Evolutionary conservation across 2,888 invertebrate species (phyloP).

Genomic region (Tolmerus cingulatus): DNA sequence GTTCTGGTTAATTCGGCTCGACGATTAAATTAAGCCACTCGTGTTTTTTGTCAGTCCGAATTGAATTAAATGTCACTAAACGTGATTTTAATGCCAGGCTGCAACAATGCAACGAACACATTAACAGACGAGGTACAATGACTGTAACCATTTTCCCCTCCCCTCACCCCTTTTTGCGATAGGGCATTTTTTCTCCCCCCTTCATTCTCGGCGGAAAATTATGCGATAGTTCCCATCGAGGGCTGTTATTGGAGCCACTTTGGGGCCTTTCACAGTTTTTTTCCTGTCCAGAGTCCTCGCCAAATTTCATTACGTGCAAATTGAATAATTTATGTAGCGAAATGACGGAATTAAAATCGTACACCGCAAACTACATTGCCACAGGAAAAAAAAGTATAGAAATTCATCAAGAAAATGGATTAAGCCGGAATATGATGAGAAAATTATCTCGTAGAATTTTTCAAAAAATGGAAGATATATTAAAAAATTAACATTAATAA

Average conservation of each 20-base stretch:
- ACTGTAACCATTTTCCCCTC: not conserved
- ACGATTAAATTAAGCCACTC: conserved; percentile 20
- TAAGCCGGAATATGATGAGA: not conserved
- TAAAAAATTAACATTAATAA: too few species aligned
- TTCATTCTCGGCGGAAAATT: not conserved
- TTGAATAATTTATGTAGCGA: conserved; percentile 45
- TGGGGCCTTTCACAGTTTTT: not conserved
- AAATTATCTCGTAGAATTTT: not conserved
- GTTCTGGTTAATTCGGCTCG: not conserved
- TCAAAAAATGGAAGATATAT: not conserved
- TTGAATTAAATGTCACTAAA: conserved; percentile 31
- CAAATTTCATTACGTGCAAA: conserved; percentile 46
- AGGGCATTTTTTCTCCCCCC: not conserved
- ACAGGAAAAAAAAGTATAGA: not conserved
- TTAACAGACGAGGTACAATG: not conserved
- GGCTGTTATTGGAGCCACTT: not conserved
- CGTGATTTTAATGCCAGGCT: conserved; percentile 10
- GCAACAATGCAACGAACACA: not conserved
- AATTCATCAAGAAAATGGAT: not conserved
- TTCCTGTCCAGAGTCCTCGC: not conserved
- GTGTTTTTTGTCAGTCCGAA: conserved; percentile 1
- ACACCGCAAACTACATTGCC: not conserved
- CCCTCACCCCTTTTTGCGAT: not conserved
- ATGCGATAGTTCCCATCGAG: not conserved
- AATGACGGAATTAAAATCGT: conserved; percentile 45